These are phyloP conservation scores for Myiozetetes cayanensis DNA, from an alignment of 2,113 vertebrate species.

Conservation along the genomic window DNA sequence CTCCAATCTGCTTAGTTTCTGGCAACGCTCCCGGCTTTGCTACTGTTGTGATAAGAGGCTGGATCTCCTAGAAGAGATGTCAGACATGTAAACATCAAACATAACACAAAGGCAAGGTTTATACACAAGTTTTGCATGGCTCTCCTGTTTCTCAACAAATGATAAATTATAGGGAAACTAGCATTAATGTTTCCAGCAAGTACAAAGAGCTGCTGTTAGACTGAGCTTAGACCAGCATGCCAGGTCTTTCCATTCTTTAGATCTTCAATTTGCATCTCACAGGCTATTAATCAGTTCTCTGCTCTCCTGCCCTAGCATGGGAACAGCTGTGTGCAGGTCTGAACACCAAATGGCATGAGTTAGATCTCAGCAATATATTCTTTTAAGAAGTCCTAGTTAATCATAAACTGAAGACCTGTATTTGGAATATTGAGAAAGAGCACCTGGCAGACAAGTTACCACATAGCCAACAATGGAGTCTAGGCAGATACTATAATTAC, in stretches of 20 bases:
- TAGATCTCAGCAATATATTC: not conserved
- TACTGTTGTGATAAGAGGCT: slow-evolving; percentile 72
- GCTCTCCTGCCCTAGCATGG: not conserved
- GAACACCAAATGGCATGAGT: not conserved
- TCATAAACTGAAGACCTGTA: not conserved
- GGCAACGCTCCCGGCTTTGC: slow-evolving; percentile 76
- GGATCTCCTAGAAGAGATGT: slow-evolving; percentile 81
- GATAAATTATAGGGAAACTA: not conserved
- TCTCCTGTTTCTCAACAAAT: not conserved
- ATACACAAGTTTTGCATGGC: not conserved
- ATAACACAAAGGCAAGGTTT: not conserved
- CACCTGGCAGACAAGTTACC: not conserved
- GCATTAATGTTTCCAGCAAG: not conserved
- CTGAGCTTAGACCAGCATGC: not conserved
- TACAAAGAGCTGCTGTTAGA: not conserved
- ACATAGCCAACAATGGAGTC: not conserved
- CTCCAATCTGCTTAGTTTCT: slow-evolving; percentile 84
- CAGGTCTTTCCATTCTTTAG: not conserved
- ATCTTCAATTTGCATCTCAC: slow-evolving; percentile 19
- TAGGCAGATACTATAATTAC: slow-evolving; percentile 20
- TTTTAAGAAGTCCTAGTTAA: not conserved
- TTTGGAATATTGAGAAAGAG: slow-evolving; percentile 21
- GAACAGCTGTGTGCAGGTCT: not conserved
- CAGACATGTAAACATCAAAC: slow-evolving; percentile 3
- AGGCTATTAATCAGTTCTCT: not conserved